Percentiles rank a stretch among this genome's conserved stretches.
Conservation (phyloP, 2,888 invertebrate genomes). For the Smittia aterrima region DNA sequence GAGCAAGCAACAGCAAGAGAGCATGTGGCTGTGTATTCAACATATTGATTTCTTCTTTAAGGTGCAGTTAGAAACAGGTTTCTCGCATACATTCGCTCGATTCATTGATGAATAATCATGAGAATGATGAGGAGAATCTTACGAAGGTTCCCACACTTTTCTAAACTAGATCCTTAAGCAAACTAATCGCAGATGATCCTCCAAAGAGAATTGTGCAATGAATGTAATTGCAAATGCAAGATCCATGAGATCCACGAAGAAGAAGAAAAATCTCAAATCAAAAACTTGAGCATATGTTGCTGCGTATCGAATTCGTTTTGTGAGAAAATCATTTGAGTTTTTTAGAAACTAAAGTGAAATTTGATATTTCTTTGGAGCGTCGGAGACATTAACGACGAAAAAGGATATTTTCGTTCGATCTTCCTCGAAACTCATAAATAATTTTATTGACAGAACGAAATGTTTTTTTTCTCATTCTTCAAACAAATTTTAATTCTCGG, state of each 20-base stretch:
- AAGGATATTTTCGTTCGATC: constrained; percentile 8
- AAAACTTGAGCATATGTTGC: neutral
- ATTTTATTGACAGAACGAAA: neutral
- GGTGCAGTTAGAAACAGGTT: constrained; percentile 40
- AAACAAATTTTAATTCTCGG: neutral
- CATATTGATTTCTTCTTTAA: constrained; percentile 26
- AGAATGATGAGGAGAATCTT: neutral
- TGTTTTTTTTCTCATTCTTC: too few relatives aligned
- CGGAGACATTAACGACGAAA: neutral
- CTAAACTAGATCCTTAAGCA: neutral
- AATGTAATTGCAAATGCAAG: constrained; percentile 1
- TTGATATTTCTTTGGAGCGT: constrained; percentile 5
- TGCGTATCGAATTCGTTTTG: neutral
- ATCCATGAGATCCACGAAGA: neutral
- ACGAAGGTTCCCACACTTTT: constrained; percentile 13
- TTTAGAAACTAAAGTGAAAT: neutral
- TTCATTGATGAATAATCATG: neutral
- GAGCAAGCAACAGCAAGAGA: neutral
- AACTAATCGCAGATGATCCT: neutral
- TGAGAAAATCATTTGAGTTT: neutral
- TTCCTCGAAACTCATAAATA: neutral
- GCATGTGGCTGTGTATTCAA: constrained; percentile 24
- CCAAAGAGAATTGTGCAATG: neutral
- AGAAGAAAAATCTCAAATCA: neutral
- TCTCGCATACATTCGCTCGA: neutral